A percentile compares a stretch with the other conserved stretches of the same genome.
These are phyloP conservation scores for Phaenicophaeus curvirostris DNA, from an alignment of 2,797 vertebrate genomes.

Conservation along the genomic window DNA sequence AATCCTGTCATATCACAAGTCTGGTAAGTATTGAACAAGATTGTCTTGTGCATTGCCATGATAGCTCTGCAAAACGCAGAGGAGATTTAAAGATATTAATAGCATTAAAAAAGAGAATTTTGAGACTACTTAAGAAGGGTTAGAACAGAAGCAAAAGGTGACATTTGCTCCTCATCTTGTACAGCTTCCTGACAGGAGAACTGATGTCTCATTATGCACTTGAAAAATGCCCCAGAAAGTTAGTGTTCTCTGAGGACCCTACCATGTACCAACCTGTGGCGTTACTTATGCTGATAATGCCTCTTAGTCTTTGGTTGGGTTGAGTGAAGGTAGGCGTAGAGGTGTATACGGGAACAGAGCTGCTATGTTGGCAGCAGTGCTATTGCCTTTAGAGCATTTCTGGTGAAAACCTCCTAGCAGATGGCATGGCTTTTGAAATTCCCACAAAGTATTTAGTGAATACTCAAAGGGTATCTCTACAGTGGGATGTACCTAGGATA, in stretches of 20 bases:
- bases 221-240: background rate
- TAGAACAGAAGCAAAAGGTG: background rate
- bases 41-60: background rate
- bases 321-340: background rate
- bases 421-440: background rate
- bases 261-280: rapidly evolving
- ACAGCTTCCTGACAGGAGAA: background rate
- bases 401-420: background rate
- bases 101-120: background rate
- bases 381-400: background rate
- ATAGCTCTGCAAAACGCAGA: background rate
- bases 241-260: background rate
- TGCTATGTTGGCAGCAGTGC: background rate
- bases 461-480: background rate
- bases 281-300: background rate
- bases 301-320: background rate
- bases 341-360: background rate
- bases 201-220: background rate
- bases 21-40: background rate
- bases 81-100: background rate
- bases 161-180: background rate
- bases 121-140: background rate
- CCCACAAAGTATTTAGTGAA: background rate
- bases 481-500: background rate
- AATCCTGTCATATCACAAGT: background rate